Base-by-base conservation (phyloP, 2,113 vertebrate genomes). In the Athene noctua region DNA sequence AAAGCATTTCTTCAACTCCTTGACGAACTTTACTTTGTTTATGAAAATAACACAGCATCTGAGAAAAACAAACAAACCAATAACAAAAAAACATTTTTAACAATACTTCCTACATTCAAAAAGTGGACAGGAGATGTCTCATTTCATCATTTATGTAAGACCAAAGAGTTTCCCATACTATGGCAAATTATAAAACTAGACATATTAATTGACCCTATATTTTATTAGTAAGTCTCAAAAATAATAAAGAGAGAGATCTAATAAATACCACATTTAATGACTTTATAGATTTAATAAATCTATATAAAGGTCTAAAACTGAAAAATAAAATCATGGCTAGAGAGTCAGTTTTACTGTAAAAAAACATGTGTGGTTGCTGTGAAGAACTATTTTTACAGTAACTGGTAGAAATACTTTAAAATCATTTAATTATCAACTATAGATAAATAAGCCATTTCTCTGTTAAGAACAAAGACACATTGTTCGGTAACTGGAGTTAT, bases 21-120 rank as follows among this genome's bases (percentile, higher is more conserved):
- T 98, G 97, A 29, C 98, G 98, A 71, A 98, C 96, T 92, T 98
- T 99, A 91, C 97, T 98, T 96, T 98, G 99, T 47, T 98, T 97
- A 96, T 99, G 99, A 96, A 99, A 99, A 95, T 99, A 99, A 74
- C 97, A 98, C 94, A 99, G 86, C 12, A 99, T 97, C 99, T 99
- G 89, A 34, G 34, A 75, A 84, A 77, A 95, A 87, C 9, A 92
- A 59, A 71, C 2, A 67, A 80, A 88, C 3, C 22, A 80, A 80
- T 25, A 9, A 25, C 36, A 4, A 67, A 79, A 79, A 6, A 4
- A 0, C 2, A 25, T 8, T 71, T 78, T 66, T 34, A 38, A 66
- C 25, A 30, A 21, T 42, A 38, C n/a, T 63, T 78, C 47, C 36
- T 51, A 32, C 11, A 59, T 59, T 83, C 63, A 67, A 51, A 21